phyloP scores from a whole-genome alignment of 2,113 vertebrate species.

The Pogonocichla stellata region DNA sequence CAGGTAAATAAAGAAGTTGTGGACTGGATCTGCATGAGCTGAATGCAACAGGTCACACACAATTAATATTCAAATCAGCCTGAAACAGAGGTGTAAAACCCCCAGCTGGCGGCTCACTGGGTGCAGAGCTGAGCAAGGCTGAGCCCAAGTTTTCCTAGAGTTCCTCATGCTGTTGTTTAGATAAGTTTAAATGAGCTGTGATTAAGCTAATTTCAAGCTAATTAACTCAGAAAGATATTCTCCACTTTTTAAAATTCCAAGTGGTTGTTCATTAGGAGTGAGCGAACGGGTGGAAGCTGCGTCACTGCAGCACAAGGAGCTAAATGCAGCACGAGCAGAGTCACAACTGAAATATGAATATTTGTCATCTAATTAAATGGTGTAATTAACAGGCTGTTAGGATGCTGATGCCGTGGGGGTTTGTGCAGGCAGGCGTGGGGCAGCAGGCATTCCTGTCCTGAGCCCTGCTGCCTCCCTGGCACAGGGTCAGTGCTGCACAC shows the following conservation, averaged over 20 bases:
- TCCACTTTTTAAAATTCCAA: constrained; percentile 80
- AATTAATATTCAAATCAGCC: constrained; percentile 38
- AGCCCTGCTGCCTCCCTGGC: not conserved
- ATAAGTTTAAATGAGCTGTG: constrained; percentile 87
- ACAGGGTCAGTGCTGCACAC: rapidly evolving
- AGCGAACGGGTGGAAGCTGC: constrained; percentile 62
- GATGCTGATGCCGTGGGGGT: not conserved
- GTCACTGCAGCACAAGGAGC: constrained; percentile 68
- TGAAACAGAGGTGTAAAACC: not conserved
- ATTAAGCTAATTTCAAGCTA: constrained; percentile 86
- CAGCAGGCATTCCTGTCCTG: rapidly evolving
- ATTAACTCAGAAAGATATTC: constrained; percentile 86
- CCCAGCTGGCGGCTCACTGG: not conserved
- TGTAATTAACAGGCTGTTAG: constrained; percentile 54
- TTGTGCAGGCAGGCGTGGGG: not conserved
- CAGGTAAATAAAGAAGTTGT: not conserved
- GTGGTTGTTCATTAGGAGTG: constrained; percentile 75
- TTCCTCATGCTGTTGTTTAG: constrained; percentile 83
- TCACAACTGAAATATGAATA: constrained; percentile 69
- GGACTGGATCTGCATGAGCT: not conserved
- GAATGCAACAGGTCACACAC: not conserved
- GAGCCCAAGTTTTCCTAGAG: constrained; percentile 69
- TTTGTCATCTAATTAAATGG: constrained; percentile 69
- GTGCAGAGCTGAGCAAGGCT: constrained; percentile 26
- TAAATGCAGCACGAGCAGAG: constrained; percentile 47